Evolutionary conservation across 1,140 invertebrate species (phyloP).

Genomic region (Coptotermes formosanus): DNA sequence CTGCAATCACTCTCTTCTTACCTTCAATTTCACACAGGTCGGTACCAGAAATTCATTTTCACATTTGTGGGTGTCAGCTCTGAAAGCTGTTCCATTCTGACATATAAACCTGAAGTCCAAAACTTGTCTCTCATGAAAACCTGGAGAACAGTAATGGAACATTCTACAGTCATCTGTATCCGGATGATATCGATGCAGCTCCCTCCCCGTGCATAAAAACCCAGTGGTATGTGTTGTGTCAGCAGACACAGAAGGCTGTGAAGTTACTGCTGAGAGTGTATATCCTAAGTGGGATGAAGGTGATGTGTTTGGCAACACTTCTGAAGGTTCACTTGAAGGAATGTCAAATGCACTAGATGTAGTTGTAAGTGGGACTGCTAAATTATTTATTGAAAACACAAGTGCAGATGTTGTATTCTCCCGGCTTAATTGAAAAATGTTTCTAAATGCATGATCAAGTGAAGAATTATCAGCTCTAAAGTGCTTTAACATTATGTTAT

Average conservation of each 20-base stretch:
- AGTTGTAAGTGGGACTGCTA: neutral
- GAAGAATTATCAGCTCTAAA: neutral
- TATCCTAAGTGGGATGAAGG: neutral
- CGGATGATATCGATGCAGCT: slow-evolving; percentile 57
- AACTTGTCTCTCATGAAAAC: slow-evolving; percentile 55
- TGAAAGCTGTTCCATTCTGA: slow-evolving; percentile 56
- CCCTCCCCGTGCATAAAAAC: slow-evolving; percentile 57
- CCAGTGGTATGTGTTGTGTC: slow-evolving; percentile 32
- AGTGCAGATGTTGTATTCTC: neutral
- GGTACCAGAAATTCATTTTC: slow-evolving; percentile 37
- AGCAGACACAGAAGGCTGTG: neutral
- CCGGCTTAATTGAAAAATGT: neutral
- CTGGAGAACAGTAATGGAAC: slow-evolving; percentile 61
- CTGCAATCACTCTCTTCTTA: neutral
- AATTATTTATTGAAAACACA: neutral
- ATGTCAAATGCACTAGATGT: neutral
- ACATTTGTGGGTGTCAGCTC: slow-evolving; percentile 55
- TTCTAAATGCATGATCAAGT: neutral
- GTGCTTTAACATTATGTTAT: neutral
- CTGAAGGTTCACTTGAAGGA: neutral
- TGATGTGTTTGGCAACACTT: neutral
- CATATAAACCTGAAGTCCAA: slow-evolving; percentile 61
- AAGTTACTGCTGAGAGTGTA: neutral
- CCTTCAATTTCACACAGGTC: neutral
- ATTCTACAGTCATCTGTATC: slow-evolving; percentile 57